Percentiles rank a stretch among this genome's conserved stretches.
These are phyloP conservation scores for Caranx melampygus DNA, from an alignment of 2,113 vertebrate species.

Conservation along the genomic window DNA sequence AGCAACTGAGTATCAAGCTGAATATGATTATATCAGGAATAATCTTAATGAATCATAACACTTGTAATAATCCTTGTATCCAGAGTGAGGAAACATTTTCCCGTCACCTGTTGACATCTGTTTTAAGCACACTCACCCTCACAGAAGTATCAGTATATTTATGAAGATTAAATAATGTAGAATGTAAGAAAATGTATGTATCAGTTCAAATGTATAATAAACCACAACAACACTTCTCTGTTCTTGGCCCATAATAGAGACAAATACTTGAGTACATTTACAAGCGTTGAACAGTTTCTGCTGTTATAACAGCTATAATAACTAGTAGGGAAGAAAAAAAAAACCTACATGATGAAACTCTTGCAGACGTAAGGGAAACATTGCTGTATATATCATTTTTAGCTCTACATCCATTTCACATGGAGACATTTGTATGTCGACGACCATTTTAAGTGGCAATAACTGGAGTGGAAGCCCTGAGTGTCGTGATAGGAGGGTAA, in stretches of 20 bases:
- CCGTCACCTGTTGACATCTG: conserved; percentile 5
- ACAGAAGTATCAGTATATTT: neutral
- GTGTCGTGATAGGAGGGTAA: conserved; percentile 80
- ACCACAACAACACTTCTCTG: neutral
- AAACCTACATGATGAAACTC: neutral
- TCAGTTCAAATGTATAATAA: neutral
- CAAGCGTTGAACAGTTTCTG: no score
- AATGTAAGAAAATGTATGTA: neutral
- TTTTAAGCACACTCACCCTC: neutral
- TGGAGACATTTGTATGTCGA: conserved; percentile 27
- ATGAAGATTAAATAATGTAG: no score
- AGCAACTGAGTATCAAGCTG: neutral
- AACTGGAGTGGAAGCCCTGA: conserved; percentile 67
- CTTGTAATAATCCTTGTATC: neutral
- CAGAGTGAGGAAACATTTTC: neutral
- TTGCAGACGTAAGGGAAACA: conserved; percentile 15
- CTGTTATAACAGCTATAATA: neutral
- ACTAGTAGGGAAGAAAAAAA: neutral
- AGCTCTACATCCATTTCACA: conserved; percentile 37
- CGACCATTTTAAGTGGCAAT: conserved; percentile 72
- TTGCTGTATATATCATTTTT: conserved; percentile 26
- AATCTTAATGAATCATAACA: neutral
- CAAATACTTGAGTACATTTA: neutral
- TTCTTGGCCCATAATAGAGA: neutral
- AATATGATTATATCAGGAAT: neutral